phyloP scores from a whole-genome alignment of 2,888 invertebrate genomes.

The Philereme vetulata region DNA sequence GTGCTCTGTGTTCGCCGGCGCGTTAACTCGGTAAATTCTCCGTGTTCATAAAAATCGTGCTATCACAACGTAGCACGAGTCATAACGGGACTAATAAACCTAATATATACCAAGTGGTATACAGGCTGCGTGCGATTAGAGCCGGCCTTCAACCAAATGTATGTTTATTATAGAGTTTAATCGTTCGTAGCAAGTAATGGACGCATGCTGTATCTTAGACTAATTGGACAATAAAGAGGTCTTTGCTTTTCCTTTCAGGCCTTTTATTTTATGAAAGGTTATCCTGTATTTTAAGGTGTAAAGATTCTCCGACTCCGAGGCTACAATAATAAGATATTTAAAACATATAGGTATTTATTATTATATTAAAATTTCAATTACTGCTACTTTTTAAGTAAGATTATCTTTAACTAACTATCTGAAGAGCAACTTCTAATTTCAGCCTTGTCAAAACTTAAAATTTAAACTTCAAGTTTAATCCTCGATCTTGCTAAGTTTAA shows the following conservation, averaged over 20 bases:
- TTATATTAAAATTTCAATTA: too few relatives aligned
- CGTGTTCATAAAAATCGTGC: slow-evolving; percentile 48
- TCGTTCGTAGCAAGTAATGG: slow-evolving; percentile 58
- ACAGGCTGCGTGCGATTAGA: slow-evolving; percentile 35
- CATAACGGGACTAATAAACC: slow-evolving; percentile 58
- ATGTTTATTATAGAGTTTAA: slow-evolving; percentile 38
- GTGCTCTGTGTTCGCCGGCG: too few relatives aligned
- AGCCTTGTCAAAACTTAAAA: too few relatives aligned
- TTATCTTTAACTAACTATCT: too few relatives aligned
- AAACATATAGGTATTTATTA: too few relatives aligned
- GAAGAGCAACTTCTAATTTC: too few relatives aligned
- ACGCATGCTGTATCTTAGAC: slow-evolving; percentile 60
- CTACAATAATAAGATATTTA: too few relatives aligned
- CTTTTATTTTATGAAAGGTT: not conserved
- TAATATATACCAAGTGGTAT: slow-evolving; percentile 53
- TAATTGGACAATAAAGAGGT: slow-evolving; percentile 67
- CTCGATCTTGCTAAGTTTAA: too few relatives aligned
- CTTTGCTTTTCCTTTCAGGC: slow-evolving; percentile 46
- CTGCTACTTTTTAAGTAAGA: too few relatives aligned
- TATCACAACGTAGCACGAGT: slow-evolving; percentile 53
- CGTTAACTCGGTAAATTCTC: slow-evolving; percentile 32
- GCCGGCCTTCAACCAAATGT: slow-evolving; percentile 27
- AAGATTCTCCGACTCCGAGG: too few relatives aligned
- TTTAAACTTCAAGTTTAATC: too few relatives aligned
- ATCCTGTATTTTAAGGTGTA: too few relatives aligned